phyloP scores from a whole-genome alignment of 2,888 invertebrate species.

The Sepiola atlantica region DNA sequence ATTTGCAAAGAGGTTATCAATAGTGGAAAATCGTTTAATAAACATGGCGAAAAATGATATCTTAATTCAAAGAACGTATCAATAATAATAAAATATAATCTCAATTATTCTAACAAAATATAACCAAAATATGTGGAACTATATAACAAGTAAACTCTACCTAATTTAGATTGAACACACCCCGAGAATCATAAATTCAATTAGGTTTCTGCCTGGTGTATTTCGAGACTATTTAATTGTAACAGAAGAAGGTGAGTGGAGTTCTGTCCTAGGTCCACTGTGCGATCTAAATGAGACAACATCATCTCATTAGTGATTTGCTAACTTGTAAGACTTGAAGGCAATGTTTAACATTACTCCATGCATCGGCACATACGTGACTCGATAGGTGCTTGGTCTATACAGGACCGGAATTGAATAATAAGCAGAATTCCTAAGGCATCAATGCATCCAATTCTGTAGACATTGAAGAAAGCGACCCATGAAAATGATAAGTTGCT shows the following conservation, averaged over 20 bases:
- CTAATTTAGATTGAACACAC: no score
- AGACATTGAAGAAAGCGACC: background rate
- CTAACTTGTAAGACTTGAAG: constrained; percentile 32
- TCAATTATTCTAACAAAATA: no score
- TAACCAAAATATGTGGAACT: no score
- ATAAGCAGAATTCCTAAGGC: constrained; percentile 32
- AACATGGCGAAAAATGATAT: no score
- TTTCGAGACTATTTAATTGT: background rate
- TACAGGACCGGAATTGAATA: background rate
- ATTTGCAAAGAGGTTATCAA: no score
- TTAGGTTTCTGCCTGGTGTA: background rate
- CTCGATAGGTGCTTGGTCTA: background rate
- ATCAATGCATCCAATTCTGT: background rate
- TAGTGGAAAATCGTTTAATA: no score
- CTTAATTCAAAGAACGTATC: no score
- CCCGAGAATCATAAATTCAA: no score
- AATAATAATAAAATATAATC: no score
- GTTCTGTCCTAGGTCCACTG: background rate
- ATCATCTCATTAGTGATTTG: background rate
- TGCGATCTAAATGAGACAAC: background rate
- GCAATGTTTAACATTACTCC: background rate
- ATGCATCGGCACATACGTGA: background rate
- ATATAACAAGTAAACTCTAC: no score
- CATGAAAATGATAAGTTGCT: constrained; percentile 32
- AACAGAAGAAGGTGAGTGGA: background rate